These are phyloP conservation scores for Zonotrichia leucophrys DNA, from an alignment of 2,113 vertebrate species.

Conservation along the genomic window DNA sequence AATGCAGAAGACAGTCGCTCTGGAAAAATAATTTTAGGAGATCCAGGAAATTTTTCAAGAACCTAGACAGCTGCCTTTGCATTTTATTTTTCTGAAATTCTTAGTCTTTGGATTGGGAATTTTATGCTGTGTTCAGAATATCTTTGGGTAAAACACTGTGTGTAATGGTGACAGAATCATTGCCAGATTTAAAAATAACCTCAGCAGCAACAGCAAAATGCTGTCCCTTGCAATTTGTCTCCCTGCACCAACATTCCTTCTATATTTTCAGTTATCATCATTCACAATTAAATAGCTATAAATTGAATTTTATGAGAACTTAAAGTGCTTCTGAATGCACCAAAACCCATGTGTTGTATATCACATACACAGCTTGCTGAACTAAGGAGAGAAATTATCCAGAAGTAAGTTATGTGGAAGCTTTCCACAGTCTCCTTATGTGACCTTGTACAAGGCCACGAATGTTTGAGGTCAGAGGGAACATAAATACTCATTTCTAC, in stretches of 20 bases:
- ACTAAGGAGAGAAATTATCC: constrained; percentile 62
- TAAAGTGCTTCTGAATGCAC: constrained; percentile 43
- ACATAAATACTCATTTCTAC: constrained; percentile 72
- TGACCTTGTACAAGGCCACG: constrained; percentile 77
- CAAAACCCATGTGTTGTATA: constrained; percentile 55
- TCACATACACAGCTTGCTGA: constrained; percentile 52
- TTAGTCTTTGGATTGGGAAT: neutral
- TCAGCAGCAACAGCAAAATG: constrained; percentile 40
- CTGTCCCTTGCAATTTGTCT: constrained; percentile 41
- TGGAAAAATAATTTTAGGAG: constrained; percentile 15
- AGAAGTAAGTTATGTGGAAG: constrained; percentile 74
- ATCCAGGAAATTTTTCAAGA: constrained; percentile 30
- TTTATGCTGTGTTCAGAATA: neutral
- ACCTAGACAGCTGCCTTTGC: neutral
- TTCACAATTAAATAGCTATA: constrained; percentile 62
- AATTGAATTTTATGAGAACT: constrained; percentile 47
- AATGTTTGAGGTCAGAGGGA: constrained; percentile 78
- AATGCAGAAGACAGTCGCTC: neutral
- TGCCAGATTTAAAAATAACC: constrained; percentile 59
- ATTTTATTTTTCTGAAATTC: neutral
- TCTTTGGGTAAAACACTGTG: constrained; percentile 4
- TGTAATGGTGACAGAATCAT: constrained; percentile 21
- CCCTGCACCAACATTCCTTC: neutral
- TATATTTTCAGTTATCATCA: constrained; percentile 55
- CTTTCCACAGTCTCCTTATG: constrained; percentile 80